Conservation (phyloP, 2,888 invertebrate species). For the Syrphus vitripennis region DNA sequence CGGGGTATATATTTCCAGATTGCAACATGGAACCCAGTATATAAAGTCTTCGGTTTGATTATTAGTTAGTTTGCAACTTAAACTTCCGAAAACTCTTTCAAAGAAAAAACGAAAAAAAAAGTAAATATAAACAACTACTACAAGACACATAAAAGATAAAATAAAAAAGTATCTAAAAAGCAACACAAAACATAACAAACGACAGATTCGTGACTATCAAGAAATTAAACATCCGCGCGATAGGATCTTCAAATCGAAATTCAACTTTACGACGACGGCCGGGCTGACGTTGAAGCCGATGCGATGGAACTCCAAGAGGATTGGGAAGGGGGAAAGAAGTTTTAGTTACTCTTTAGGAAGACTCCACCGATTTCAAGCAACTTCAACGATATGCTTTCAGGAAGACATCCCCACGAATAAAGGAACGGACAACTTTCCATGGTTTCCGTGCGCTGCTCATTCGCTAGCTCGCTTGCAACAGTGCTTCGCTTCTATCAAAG, state of each 20-base stretch:
- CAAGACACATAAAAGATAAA: slow-evolving; percentile 39
- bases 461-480: neutral
- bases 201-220: slow-evolving; percentile 72
- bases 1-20: neutral
- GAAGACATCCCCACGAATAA: neutral
- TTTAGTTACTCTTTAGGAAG: neutral
- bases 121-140: neutral
- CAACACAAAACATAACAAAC: slow-evolving; percentile 63
- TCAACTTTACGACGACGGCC: slow-evolving; percentile 56
- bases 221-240: slow-evolving; percentile 72
- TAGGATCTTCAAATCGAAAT: slow-evolving; percentile 71
- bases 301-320: neutral
- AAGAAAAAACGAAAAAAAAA: slow-evolving; percentile 11
- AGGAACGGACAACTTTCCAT: slow-evolving; percentile 60
- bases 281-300: neutral
- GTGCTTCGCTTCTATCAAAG: neutral
- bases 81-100: slow-evolving; percentile 57
- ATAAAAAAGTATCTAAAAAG: slow-evolving; percentile 27
- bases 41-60: slow-evolving; percentile 60
- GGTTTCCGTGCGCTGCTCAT: slow-evolving; percentile 33
- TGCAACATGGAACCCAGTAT: slow-evolving; percentile 27
- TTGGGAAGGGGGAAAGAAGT: neutral
- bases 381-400: neutral
- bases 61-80: slow-evolving; percentile 67
- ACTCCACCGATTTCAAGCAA: neutral